Conservation (phyloP, 1,140 invertebrate species). For the Drosophila tropicalis region DNA sequence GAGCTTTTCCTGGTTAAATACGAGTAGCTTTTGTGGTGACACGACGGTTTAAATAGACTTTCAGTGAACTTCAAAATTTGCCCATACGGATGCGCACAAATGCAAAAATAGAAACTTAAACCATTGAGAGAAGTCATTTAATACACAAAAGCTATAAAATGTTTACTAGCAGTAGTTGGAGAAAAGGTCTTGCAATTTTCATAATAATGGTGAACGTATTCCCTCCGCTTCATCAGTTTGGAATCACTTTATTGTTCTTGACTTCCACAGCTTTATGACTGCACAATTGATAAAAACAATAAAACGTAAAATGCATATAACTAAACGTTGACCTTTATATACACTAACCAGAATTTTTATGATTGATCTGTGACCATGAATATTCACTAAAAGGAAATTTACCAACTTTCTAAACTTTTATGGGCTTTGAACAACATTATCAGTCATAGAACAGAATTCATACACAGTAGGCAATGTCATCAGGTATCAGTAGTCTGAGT, state of each 20-base stretch:
- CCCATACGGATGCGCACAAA: not conserved
- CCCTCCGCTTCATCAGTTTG: not conserved
- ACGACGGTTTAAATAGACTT: slow-evolving; percentile 43
- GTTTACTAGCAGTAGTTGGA: slow-evolving; percentile 4
- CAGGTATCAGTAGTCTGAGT: too few species aligned
- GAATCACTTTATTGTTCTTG: not conserved
- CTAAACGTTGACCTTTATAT: slow-evolving; percentile 18
- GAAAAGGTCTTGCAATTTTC: not conserved
- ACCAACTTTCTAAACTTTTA: too few species aligned
- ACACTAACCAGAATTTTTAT: slow-evolving; percentile 9
- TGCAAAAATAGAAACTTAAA: not conserved
- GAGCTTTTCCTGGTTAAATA: slow-evolving; percentile 43
- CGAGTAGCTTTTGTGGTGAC: slow-evolving; percentile 29
- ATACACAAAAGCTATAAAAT: slow-evolving; percentile 13
- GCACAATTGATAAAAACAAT: slow-evolving; percentile 49
- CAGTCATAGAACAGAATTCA: too few species aligned
- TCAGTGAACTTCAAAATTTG: not conserved
- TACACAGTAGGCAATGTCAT: too few species aligned
- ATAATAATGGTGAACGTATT: slow-evolving; percentile 6
- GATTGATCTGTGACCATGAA: too few species aligned
- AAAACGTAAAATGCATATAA: slow-evolving; percentile 1
- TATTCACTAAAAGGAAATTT: too few species aligned
- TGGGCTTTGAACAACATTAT: too few species aligned
- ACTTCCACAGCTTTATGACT: slow-evolving; percentile 38
- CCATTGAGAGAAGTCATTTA: slow-evolving; percentile 1